phyloP scores from a whole-genome alignment of 2,888 invertebrate species.

The Timema cristinae region DNA sequence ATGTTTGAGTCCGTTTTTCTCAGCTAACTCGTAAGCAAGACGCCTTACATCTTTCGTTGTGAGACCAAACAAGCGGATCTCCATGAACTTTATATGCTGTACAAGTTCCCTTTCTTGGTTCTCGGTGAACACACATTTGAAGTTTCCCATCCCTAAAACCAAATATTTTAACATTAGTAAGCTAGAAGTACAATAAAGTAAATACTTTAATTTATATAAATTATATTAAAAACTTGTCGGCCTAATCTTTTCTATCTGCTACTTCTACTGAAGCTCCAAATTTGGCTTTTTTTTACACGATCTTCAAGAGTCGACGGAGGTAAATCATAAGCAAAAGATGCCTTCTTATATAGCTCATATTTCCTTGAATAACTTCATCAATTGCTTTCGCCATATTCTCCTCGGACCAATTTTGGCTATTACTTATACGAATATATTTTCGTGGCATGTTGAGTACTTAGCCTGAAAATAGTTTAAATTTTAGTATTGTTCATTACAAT shows the following conservation, averaged over 20 bases:
- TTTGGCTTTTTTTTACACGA: not conserved
- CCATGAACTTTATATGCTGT: not conserved
- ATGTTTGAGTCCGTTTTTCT: not conserved
- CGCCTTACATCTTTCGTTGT: not conserved
- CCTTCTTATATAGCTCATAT: not conserved
- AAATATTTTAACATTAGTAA: not conserved
- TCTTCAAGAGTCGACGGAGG: not conserved
- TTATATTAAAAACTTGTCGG: not conserved
- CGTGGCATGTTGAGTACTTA: slow-evolving; percentile 1
- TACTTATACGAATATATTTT: not conserved
- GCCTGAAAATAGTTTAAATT: not conserved
- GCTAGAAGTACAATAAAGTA: not conserved
- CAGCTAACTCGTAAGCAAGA: not conserved
- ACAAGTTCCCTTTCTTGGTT: not conserved
- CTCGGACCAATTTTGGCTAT: not conserved
- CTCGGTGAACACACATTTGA: not conserved
- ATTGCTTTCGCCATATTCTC: slow-evolving; percentile 6
- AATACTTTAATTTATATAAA: not conserved
- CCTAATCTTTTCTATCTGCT: not conserved
- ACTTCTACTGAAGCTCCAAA: not conserved
- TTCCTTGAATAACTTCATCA: not conserved
- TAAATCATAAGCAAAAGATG: not conserved
- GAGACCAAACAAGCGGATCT: not conserved
- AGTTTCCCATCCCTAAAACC: slow-evolving; percentile 2
- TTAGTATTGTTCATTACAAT: not conserved